These are phyloP conservation scores for Pygmarrhopalites habei DNA, from an alignment of 1,140 invertebrate genomes.

Conservation along the genomic window DNA sequence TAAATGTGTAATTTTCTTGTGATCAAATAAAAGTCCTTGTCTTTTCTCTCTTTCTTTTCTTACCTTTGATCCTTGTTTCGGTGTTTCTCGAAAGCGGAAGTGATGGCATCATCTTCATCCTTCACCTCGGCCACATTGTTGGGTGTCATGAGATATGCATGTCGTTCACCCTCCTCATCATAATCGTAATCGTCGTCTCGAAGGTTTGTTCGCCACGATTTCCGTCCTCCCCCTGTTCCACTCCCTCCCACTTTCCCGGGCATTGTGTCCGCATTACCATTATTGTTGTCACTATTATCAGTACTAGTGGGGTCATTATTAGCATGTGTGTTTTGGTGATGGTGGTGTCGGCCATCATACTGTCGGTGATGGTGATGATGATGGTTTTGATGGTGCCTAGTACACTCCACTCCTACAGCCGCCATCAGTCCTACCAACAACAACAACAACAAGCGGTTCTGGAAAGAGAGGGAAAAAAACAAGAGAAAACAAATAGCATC, in stretches of 20 bases:
- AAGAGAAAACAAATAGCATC: too few species aligned
- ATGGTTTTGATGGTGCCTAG: slow-evolving; percentile 15
- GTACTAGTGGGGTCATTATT: slow-evolving; percentile 7
- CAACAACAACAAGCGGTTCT: too few species aligned
- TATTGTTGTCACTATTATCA: slow-evolving; percentile 9
- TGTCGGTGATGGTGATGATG: slow-evolving; percentile 21
- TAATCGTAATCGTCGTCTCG: slow-evolving; percentile 29
- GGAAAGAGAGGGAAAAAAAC: too few species aligned
- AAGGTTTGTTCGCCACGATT: slow-evolving; percentile 11
- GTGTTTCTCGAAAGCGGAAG: slow-evolving; percentile 33
- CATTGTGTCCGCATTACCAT: not conserved
- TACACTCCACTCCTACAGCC: not conserved
- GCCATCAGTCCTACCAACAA: slow-evolving; percentile 5
- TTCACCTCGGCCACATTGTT: slow-evolving; percentile 17
- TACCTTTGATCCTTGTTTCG: slow-evolving; percentile 19
- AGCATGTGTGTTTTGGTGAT: slow-evolving; percentile 10
- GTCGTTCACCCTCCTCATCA: slow-evolving; percentile 26
- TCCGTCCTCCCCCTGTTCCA: not conserved
- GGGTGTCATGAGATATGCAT: slow-evolving; percentile 37
- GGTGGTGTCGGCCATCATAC: not conserved
- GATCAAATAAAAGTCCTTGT: not conserved
- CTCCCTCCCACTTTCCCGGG: not conserved
- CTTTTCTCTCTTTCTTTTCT: not conserved
- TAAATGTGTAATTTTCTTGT: not conserved
- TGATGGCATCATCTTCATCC: slow-evolving; percentile 32